Percentiles rank a stretch among this genome's conserved stretches.
phyloP scores from a whole-genome alignment of 2,113 vertebrate species.

The Neogobius melanostomus region DNA sequence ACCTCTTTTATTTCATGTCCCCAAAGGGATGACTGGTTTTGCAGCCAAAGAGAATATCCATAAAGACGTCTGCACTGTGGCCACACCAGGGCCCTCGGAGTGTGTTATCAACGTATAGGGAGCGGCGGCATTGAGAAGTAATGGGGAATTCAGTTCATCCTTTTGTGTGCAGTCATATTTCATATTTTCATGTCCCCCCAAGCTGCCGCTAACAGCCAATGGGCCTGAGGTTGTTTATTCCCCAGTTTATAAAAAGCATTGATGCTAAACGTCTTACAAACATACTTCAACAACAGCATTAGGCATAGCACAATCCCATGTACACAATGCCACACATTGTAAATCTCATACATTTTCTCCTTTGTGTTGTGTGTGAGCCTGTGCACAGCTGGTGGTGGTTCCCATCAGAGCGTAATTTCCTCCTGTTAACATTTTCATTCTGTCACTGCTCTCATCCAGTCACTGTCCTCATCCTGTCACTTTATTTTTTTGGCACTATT shows the following conservation, averaged over 20 bases:
- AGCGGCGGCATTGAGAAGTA: too few species aligned
- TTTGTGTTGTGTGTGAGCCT: conserved; percentile 21
- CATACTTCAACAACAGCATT: conserved; percentile 36
- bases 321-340: conserved; percentile 13
- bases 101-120: too few species aligned
- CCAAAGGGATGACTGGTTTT: too few species aligned
- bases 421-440: not conserved
- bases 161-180: too few species aligned
- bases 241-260: not conserved
- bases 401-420: conserved; percentile 32
- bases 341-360: conserved; percentile 10
- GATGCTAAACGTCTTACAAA: conserved; percentile 29
- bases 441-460: not conserved
- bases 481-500: conserved; percentile 13
- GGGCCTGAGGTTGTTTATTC: too few species aligned
- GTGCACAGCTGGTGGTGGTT: conserved; percentile 44
- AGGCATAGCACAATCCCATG: conserved; percentile 1
- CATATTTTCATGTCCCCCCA: too few species aligned
- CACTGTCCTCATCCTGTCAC: conserved; percentile 6
- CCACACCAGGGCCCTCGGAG: too few species aligned
- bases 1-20: too few species aligned
- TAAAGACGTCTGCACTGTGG: too few species aligned
- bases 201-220: too few species aligned
- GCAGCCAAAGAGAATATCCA: too few species aligned
- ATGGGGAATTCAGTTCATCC: too few species aligned